Conservation (phyloP, 1,140 invertebrate genomes). For the Thrips palmi region DNA sequence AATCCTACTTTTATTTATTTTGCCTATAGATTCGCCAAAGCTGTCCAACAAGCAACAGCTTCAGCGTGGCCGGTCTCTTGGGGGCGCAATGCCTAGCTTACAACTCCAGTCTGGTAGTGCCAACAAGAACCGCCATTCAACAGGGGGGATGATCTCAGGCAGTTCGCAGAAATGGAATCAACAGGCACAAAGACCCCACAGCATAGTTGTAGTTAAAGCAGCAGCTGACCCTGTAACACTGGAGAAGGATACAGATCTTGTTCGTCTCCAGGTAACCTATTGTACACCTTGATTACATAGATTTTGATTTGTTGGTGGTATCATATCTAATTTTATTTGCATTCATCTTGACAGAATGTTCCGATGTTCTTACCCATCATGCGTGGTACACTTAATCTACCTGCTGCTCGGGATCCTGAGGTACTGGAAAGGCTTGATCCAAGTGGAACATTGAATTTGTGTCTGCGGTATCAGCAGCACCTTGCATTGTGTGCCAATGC, state of each 20-base stretch:
- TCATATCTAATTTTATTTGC: background rate
- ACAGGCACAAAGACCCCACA: slow-evolving; percentile 28
- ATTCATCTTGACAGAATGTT: slow-evolving; percentile 38
- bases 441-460: slow-evolving; percentile 35
- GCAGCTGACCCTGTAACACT: slow-evolving; percentile 34
- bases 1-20: slow-evolving; percentile 13
- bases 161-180: slow-evolving; percentile 13
- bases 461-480: slow-evolving; percentile 58
- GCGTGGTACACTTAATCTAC: slow-evolving; percentile 67
- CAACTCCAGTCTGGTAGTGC: slow-evolving; percentile 19
- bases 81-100: slow-evolving; percentile 21
- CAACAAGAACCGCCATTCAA: slow-evolving; percentile 16
- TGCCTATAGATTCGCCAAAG: slow-evolving; percentile 57
- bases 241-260: slow-evolving; percentile 64
- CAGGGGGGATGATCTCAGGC: slow-evolving; percentile 19
- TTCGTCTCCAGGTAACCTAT: slow-evolving; percentile 41
- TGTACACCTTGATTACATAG: background rate
- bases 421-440: slow-evolving; percentile 64
- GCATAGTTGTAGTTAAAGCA: slow-evolving; percentile 72
- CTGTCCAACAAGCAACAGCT: slow-evolving; percentile 42
- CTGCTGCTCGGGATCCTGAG: slow-evolving; percentile 70
- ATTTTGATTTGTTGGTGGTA: background rate
- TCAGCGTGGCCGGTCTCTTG: slow-evolving; percentile 22
- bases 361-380: slow-evolving; percentile 88
- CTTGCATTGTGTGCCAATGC: slow-evolving; percentile 47